Conservation (phyloP, 2,113 vertebrate genomes). For the Oncorhynchus nerka region DNA sequence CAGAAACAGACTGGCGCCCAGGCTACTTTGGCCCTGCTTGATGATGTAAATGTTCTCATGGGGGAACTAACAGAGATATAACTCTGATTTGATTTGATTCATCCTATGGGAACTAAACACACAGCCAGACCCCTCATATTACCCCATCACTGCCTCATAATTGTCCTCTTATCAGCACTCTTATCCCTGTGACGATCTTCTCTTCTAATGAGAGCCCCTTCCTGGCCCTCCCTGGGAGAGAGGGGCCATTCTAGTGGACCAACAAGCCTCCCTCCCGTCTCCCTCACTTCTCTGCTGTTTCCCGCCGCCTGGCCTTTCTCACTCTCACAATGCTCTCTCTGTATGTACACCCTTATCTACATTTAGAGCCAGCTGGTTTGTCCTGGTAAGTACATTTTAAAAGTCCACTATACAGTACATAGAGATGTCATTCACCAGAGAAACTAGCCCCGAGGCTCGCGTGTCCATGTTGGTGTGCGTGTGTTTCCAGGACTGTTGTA, state of each 20-base stretch:
- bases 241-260: too few relatives aligned
- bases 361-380: neutral
- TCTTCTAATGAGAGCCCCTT: neutral
- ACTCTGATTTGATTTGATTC: too few relatives aligned
- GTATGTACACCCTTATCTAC: neutral
- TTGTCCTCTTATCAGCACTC: too few relatives aligned
- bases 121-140: too few relatives aligned
- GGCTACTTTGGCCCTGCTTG: too few relatives aligned
- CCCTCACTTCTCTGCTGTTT: neutral
- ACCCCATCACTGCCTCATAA: too few relatives aligned
- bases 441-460: too few relatives aligned
- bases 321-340: neutral
- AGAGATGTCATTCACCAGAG: neutral
- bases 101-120: too few relatives aligned
- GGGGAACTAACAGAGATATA: too few relatives aligned
- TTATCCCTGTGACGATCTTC: too few relatives aligned
- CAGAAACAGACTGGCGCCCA: too few relatives aligned
- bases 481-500: neutral
- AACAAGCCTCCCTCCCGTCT: conserved; percentile 12
- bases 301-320: neutral
- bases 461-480: neutral
- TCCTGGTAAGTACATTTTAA: neutral
- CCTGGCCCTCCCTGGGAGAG: neutral
- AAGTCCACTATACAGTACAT: neutral
- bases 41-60: too few relatives aligned